Evolutionary conservation across 2,888 invertebrate genomes (phyloP).

Genomic region (Pachliopta kotzebuea): DNA sequence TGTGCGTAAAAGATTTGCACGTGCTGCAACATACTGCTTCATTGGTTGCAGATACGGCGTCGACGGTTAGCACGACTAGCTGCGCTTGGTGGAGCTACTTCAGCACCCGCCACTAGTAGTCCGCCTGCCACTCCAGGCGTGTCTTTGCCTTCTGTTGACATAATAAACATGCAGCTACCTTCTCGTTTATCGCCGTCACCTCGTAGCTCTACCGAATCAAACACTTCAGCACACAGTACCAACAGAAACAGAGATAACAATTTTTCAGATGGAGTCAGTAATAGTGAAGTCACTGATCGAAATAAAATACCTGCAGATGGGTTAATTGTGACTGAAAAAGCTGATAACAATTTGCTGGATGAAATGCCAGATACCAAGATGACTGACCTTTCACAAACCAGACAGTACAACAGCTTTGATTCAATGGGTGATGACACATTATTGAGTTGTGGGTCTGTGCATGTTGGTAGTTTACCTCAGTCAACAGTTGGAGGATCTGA

Average conservation of each 20-base stretch:
- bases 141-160: slow-evolving; percentile 56
- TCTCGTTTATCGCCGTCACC: slow-evolving; percentile 50
- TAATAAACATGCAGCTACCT: slow-evolving; percentile 44
- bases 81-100: slow-evolving; percentile 78
- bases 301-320: slow-evolving; percentile 69
- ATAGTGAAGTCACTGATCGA: slow-evolving; percentile 59
- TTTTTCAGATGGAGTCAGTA: slow-evolving; percentile 59
- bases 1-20: slow-evolving; percentile 51
- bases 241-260: slow-evolving; percentile 65
- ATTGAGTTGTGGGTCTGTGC: slow-evolving; percentile 70
- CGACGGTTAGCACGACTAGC: slow-evolving; percentile 87
- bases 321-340: slow-evolving; percentile 74
- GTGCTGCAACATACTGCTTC: slow-evolving; percentile 50
- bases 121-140: slow-evolving; percentile 72
- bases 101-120: slow-evolving; percentile 70
- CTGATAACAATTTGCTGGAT: slow-evolving; percentile 70
- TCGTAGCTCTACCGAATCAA: slow-evolving; percentile 54
- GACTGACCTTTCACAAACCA: slow-evolving; percentile 74
- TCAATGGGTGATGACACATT: slow-evolving; percentile 73
- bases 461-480: slow-evolving; percentile 64
- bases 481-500: slow-evolving; percentile 61
- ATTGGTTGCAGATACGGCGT: slow-evolving; percentile 84
- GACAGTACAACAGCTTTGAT: slow-evolving; percentile 75
- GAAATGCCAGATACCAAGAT: slow-evolving; percentile 78
- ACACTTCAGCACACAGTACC: slow-evolving; percentile 50